A percentile compares a stretch with the other conserved stretches of the same genome.
phyloP scores from a whole-genome alignment of 2,888 invertebrate genomes.

The Melinaea marsaeus region DNA sequence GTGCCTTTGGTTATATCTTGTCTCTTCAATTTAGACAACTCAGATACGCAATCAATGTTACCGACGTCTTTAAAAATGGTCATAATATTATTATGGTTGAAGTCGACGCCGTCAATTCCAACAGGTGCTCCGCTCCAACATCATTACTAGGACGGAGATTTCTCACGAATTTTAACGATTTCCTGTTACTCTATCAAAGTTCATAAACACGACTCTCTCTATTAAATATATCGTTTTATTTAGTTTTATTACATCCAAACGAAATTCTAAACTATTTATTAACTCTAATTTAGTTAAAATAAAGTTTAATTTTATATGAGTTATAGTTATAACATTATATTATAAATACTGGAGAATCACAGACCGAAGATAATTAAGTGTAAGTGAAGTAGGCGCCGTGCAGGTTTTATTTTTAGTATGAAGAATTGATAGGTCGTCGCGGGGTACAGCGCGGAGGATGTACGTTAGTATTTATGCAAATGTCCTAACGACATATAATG shows the following conservation, averaged over 20 bases:
- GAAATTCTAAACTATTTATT: constrained; percentile 45
- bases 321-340: constrained; percentile 28
- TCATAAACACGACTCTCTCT: constrained; percentile 66
- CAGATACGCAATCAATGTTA: constrained; percentile 41
- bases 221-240: constrained; percentile 56
- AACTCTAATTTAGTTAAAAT: constrained; percentile 63
- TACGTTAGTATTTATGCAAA: constrained; percentile 70
- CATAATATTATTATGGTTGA: constrained; percentile 27
- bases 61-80: constrained; percentile 28
- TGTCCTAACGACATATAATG: constrained; percentile 75
- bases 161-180: constrained; percentile 75
- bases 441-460: constrained; percentile 55
- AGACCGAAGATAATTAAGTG: background rate
- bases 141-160: constrained; percentile 49
- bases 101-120: constrained; percentile 34
- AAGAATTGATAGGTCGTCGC: constrained; percentile 63
- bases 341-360: background rate
- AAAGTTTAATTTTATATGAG: constrained; percentile 19
- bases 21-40: constrained; percentile 51
- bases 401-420: constrained; percentile 63
- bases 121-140: constrained; percentile 43
- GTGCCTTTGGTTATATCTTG: constrained; percentile 58
- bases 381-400: constrained; percentile 45
- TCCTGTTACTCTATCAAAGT: constrained; percentile 63
- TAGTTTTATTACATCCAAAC: constrained; percentile 54